phyloP scores from a whole-genome alignment of 2,888 invertebrate species.

The Pantelozetes paolii region DNA sequence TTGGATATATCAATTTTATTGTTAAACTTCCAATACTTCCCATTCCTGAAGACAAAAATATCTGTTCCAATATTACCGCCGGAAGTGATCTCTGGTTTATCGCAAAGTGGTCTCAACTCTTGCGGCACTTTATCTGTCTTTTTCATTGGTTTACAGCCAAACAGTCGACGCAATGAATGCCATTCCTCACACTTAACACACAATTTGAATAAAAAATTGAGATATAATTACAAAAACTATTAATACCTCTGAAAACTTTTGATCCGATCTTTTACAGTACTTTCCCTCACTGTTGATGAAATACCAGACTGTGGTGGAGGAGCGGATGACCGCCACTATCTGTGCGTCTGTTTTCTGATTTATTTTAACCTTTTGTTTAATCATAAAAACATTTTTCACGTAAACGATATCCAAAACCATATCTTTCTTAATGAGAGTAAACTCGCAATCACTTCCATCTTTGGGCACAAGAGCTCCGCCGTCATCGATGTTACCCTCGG shows the following conservation, averaged over 20 bases:
- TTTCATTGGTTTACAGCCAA: slow-evolving; percentile 11
- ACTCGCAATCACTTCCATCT: neutral
- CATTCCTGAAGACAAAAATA: slow-evolving; percentile 15
- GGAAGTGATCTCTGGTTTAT: neutral
- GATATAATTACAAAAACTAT: neutral
- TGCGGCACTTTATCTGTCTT: neutral
- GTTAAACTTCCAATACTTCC: slow-evolving; percentile 24
- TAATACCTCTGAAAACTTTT: slow-evolving; percentile 2
- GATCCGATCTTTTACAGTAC: neutral
- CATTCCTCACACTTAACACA: slow-evolving; percentile 8
- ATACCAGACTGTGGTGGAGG: neutral
- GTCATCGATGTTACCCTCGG: neutral
- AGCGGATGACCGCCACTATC: neutral
- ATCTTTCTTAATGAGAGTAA: neutral
- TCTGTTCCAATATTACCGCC: neutral
- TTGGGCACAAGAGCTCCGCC: slow-evolving; percentile 3
- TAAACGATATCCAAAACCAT: neutral
- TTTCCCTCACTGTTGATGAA: slow-evolving; percentile 18
- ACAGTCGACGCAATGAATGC: neutral
- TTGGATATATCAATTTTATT: neutral
- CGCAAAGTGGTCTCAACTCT: neutral
- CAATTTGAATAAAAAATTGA: neutral
- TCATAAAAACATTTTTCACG: neutral
- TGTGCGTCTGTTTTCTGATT: neutral
- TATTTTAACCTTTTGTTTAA: neutral